A percentile compares a stretch with the other conserved stretches of the same genome.
Evolutionary conservation across 2,113 vertebrate genomes (phyloP).

Genomic region (Gracilinanus agilis): DNA sequence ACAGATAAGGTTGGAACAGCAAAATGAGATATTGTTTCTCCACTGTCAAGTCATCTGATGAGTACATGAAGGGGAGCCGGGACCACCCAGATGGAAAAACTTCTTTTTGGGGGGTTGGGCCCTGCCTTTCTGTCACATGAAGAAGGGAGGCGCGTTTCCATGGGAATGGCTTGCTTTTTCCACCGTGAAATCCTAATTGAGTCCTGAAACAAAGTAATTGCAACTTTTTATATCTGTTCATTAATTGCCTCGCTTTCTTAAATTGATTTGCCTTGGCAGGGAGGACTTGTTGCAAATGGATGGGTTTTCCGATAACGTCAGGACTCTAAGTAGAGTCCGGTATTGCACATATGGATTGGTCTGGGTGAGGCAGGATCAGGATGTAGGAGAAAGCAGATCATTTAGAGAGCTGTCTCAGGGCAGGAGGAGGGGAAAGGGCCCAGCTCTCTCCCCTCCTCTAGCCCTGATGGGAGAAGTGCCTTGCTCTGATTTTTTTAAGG

Average conservation of each 20-base stretch:
- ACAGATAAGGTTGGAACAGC: background rate
- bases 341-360: background rate
- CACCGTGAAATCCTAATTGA: background rate
- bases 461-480: background rate
- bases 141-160: background rate
- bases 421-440: background rate
- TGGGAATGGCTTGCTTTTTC: background rate
- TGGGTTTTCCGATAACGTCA: background rate
- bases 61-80: background rate
- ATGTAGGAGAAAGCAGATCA: background rate
- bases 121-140: background rate
- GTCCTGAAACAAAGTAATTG: background rate
- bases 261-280: background rate
- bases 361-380: background rate
- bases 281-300: background rate
- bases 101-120: background rate
- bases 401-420: background rate
- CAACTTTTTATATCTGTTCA: background rate
- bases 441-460: background rate
- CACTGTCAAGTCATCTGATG: background rate
- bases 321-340: background rate
- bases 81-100: background rate
- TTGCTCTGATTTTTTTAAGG: background rate
- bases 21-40: slow-evolving; percentile 2
- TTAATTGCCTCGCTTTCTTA: background rate